Conservation (phyloP, 1,140 invertebrate genomes). For the Bathynomus jamesi region DNA sequence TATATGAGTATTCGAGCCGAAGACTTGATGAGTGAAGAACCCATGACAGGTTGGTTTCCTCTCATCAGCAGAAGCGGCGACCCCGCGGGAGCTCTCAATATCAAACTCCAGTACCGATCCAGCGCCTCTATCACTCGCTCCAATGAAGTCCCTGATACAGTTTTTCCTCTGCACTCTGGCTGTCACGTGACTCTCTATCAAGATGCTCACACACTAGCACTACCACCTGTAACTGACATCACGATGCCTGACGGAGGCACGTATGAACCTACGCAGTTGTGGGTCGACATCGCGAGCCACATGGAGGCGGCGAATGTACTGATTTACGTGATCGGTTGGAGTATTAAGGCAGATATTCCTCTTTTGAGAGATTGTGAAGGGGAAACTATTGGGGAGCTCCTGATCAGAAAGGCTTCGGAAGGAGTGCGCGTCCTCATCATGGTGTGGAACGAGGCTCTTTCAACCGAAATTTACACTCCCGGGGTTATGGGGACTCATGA, state of each 20-base stretch:
- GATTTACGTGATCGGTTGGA: conserved; percentile 39
- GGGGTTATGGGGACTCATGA: conserved; percentile 39
- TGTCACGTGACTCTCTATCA: conserved; percentile 34
- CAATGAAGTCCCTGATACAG: conserved; percentile 33
- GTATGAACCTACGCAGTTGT: conserved; percentile 33
- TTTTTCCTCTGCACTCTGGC: conserved; percentile 31
- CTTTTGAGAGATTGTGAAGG: conserved; percentile 30
- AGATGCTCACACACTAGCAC: conserved; percentile 36
- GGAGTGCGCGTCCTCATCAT: conserved; percentile 37
- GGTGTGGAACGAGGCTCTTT: conserved; percentile 38
- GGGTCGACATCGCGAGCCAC: conserved; percentile 30
- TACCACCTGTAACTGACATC: conserved; percentile 33
- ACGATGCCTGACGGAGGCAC: conserved; percentile 12
- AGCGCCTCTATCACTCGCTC: conserved; percentile 24
- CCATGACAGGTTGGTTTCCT: conserved; percentile 37
- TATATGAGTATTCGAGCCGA: conserved; percentile 33
- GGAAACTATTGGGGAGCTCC: conserved; percentile 33
- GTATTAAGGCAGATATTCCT: conserved; percentile 33
- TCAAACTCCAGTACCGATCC: conserved; percentile 31
- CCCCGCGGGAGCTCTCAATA: conserved; percentile 33
- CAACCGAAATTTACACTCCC: conserved; percentile 32
- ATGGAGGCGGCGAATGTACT: conserved; percentile 34
- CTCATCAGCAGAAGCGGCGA: conserved; percentile 26
- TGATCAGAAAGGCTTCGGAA: conserved; percentile 36
- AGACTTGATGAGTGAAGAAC: conserved; percentile 31